These are phyloP conservation scores for Todus mexicanus DNA, from an alignment of 2,797 vertebrate genomes.

Conservation along the genomic window DNA sequence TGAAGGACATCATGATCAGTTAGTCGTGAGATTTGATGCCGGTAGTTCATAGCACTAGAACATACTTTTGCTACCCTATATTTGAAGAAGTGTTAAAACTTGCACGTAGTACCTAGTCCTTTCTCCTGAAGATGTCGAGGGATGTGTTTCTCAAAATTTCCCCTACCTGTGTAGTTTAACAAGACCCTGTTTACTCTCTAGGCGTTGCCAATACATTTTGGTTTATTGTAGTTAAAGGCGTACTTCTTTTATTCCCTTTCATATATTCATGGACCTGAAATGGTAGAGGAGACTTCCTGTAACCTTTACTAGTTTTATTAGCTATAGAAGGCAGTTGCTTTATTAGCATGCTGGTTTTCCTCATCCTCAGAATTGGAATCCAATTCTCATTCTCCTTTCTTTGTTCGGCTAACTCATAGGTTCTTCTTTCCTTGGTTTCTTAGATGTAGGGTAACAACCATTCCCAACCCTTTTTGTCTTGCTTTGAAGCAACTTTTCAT, in stretches of 20 bases:
- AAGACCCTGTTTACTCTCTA: not conserved
- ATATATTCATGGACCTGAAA: not conserved
- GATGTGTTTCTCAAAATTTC: not conserved
- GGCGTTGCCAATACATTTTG: not conserved
- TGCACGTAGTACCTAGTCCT: not conserved
- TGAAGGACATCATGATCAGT: slow-evolving; percentile 36
- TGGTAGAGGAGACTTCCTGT: not conserved
- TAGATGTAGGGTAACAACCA: not conserved
- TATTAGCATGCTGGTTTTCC: not conserved
- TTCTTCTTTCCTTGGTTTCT: slow-evolving; percentile 2
- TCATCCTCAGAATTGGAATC: not conserved
- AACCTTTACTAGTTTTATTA: not conserved
- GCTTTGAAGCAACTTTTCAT: not conserved
- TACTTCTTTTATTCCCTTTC: not conserved
- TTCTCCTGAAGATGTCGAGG: not conserved
- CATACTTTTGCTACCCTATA: not conserved
- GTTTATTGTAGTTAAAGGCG: not conserved
- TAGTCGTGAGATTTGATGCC: not conserved
- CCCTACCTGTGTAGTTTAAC: not conserved
- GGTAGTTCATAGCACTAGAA: not conserved
- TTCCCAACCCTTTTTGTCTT: not conserved
- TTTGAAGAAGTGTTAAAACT: not conserved
- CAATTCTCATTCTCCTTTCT: not conserved
- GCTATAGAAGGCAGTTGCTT: not conserved
- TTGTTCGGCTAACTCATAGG: not conserved